phyloP scores from a whole-genome alignment of 1,140 invertebrate genomes.

The Trinorchestia longiramus region DNA sequence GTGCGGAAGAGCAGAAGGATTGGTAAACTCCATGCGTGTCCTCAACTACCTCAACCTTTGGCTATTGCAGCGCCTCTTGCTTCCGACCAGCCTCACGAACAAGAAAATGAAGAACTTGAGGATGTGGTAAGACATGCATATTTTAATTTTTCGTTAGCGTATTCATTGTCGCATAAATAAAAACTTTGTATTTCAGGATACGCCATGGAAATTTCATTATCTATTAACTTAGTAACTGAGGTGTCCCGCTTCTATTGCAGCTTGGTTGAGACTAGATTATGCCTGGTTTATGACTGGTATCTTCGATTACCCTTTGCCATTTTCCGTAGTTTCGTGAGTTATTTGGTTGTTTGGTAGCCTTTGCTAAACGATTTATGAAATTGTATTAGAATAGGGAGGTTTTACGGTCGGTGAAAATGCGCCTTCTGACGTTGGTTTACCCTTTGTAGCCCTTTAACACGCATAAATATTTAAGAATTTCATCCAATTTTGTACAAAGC shows the following conservation, averaged over 20 bases:
- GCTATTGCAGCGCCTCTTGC: background rate
- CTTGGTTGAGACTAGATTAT: no score
- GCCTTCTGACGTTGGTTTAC: no score
- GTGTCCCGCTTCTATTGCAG: background rate
- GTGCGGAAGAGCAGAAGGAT: slow-evolving; percentile 36
- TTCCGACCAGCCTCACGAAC: background rate
- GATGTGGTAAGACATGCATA: background rate
- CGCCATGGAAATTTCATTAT: background rate
- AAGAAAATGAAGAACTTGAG: background rate
- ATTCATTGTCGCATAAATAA: background rate
- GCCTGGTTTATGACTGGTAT: no score
- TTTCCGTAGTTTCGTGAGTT: no score
- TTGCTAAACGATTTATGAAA: no score
- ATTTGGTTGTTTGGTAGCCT: no score
- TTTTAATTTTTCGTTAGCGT: background rate
- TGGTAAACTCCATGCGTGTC: background rate
- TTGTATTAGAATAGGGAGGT: no score
- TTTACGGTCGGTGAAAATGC: no score
- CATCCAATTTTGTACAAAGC: no score
- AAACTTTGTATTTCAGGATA: background rate
- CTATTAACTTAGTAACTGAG: background rate
- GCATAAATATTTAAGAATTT: no score
- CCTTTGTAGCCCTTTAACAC: no score
- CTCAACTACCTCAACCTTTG: slow-evolving; percentile 7
- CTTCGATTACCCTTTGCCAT: no score